phyloP scores from a whole-genome alignment of 2,113 vertebrate species.

The Cromileptes altivelis region DNA sequence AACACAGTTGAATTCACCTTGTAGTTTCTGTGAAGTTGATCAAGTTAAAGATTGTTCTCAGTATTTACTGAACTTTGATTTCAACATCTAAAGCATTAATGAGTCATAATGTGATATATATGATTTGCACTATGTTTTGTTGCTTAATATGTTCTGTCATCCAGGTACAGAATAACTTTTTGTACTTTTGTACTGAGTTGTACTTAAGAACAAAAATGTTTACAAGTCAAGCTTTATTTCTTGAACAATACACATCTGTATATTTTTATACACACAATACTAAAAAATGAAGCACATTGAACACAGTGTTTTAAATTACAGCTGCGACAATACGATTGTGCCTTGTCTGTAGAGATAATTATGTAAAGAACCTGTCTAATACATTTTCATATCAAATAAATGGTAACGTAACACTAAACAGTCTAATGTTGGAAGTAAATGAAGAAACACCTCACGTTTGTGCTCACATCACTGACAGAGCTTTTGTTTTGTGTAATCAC shows the following conservation, averaged over 20 bases:
- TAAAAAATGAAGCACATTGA: constrained; percentile 12
- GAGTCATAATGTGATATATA: background rate
- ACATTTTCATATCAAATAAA: background rate
- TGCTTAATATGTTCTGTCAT: background rate
- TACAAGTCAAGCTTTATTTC: constrained; percentile 59
- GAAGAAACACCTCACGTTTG: background rate
- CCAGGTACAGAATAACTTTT: background rate
- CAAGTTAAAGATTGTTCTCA: background rate
- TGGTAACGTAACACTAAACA: constrained; percentile 29
- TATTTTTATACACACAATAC: constrained; percentile 23
- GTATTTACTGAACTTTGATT: constrained; percentile 20
- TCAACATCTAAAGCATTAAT: background rate
- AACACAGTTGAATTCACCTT: background rate
- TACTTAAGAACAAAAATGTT: constrained; percentile 23
- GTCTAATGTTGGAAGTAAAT: constrained; percentile 19
- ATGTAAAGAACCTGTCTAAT: constrained; percentile 4
- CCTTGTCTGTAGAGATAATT: background rate
- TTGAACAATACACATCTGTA: constrained; percentile 13
- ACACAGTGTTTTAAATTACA: constrained; percentile 7
- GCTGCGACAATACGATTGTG: background rate
- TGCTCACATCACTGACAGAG: background rate
- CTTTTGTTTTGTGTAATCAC: background rate
- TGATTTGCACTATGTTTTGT: constrained; percentile 17
- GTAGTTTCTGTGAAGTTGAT: background rate
- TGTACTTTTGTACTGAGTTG: background rate